Evolutionary conservation across 2,113 vertebrate species (phyloP), one percentile per base, ranked within the genome.

Genomic region (Odontesthes bonariensis): DNA sequence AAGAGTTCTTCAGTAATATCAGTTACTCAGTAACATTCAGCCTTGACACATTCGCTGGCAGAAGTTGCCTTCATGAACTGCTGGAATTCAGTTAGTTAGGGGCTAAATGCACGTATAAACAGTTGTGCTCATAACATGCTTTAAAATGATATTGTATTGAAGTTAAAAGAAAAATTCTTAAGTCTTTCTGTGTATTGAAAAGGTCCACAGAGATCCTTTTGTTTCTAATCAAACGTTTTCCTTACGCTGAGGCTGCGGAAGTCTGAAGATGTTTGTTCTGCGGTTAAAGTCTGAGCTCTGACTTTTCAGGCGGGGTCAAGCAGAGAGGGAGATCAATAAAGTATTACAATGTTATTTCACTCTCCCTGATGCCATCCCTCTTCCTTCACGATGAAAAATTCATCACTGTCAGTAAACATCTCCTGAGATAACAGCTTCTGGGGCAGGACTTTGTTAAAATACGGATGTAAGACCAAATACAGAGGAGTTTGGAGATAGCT

Each of bases 291-390:
- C 40, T 19, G 40, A 70, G 79, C 47, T 62, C 44, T 40, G 46
- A 69, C 53, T 79, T 71, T 64, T 54, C 56, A 55, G 49, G 61
- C 51, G 31, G 11, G 19, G 6, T 38, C 57, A 17, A 68, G 64
- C 11, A 4, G 62, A 81, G 75, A 76, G 53, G 33, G 33, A 20
- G 78, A 88, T 88, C 83, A 73, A 82, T 84, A 82, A 66, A 86
- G 69, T 51, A 61, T 73, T 53, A 71, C 46, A 8, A 59, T 65
- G 64, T 84, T 84, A 73, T 76, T 86, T 80, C 67, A n/a, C 46
- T 49, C 46, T n/a, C 46, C 46, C 6, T 19, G 17, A 11, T 49
- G 16, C 46, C 46, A n/a, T 53, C 52, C 53, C 56, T 33, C 32
- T 44, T 22, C 42, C 61, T 57, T 44, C 62, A 10, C 12, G 35